phyloP scores from a whole-genome alignment of 2,113 vertebrate genomes.

The Dunckerocampus dactyliophorus region DNA sequence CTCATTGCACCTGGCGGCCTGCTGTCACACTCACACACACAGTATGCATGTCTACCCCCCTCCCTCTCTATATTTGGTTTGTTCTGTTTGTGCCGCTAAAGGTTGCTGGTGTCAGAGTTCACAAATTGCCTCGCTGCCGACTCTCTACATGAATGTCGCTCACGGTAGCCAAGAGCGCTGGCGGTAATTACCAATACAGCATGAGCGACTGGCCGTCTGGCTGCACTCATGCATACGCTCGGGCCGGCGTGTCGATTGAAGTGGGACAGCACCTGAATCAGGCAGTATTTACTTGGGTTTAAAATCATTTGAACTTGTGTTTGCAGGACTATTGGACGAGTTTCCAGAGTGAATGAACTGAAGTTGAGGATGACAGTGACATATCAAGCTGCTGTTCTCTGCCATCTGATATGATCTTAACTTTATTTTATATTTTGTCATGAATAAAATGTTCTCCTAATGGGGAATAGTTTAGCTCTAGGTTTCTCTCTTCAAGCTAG shows the following conservation, averaged over 20 bases:
- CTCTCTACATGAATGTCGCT: slow-evolving; percentile 69
- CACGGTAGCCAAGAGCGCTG: slow-evolving; percentile 72
- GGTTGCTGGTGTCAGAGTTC: slow-evolving; percentile 95
- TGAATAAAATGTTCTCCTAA: too few relatives aligned
- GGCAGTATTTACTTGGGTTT: slow-evolving; percentile 1
- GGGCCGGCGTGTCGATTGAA: neutral
- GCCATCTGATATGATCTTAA: too few relatives aligned
- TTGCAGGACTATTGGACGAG: neutral
- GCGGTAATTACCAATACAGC: slow-evolving; percentile 67
- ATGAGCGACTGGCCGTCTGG: slow-evolving; percentile 1
- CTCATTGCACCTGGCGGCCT: slow-evolving; percentile 43
- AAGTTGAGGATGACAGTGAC: too few relatives aligned
- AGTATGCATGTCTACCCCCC: slow-evolving; percentile 76
- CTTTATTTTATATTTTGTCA: too few relatives aligned
- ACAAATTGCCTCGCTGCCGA: slow-evolving; percentile 90
- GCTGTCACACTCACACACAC: slow-evolving; percentile 62
- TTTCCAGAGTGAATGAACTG: neutral
- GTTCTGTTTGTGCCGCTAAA: slow-evolving; percentile 80
- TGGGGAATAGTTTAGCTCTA: too few relatives aligned
- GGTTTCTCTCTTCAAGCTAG: too few relatives aligned
- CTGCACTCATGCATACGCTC: slow-evolving; percentile 16
- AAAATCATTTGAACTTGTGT: neutral
- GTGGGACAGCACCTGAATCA: neutral
- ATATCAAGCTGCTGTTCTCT: too few relatives aligned
- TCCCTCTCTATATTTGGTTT: slow-evolving; percentile 67